phyloP scores from a whole-genome alignment of 2,888 invertebrate genomes.

The Synanthedon vespiformis region DNA sequence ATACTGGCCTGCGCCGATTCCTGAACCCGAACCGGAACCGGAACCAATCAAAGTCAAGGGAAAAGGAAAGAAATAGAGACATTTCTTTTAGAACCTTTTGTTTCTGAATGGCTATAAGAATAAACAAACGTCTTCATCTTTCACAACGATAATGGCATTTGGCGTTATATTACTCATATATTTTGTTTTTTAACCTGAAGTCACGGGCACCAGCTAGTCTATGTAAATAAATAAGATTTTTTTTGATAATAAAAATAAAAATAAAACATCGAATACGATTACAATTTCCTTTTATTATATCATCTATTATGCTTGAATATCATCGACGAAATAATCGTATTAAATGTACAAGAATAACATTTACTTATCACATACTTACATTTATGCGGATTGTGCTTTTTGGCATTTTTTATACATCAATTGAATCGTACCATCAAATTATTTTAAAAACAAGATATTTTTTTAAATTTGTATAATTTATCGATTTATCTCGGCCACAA shows the following conservation, averaged over 20 bases:
- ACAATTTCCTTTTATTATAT: not conserved
- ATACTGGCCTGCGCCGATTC: slow-evolving; percentile 52
- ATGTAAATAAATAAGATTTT: too few species aligned
- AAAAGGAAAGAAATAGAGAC: slow-evolving; percentile 10
- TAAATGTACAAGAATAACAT: slow-evolving; percentile 8
- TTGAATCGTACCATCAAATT: not conserved
- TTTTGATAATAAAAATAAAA: too few species aligned
- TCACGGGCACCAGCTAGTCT: too few species aligned
- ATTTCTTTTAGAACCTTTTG: not conserved
- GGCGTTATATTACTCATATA: too few species aligned
- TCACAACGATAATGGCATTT: too few species aligned
- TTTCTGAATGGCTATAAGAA: too few species aligned
- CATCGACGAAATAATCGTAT: slow-evolving; percentile 2
- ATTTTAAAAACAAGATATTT: not conserved
- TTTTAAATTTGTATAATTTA: too few species aligned
- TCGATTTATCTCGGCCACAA: too few species aligned
- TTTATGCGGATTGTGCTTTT: not conserved
- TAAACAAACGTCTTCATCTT: too few species aligned
- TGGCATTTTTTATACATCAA: not conserved
- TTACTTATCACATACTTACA: slow-evolving; percentile 1
- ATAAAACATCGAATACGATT: not conserved
- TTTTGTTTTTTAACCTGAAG: too few species aligned
- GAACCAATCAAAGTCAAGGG: slow-evolving; percentile 8
- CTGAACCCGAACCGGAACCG: slow-evolving; percentile 24
- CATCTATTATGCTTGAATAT: not conserved